Percentiles rank a stretch among this genome's conserved stretches.
phyloP scores from a whole-genome alignment of 2,113 vertebrate genomes.

The Pterocles burchelli region DNA sequence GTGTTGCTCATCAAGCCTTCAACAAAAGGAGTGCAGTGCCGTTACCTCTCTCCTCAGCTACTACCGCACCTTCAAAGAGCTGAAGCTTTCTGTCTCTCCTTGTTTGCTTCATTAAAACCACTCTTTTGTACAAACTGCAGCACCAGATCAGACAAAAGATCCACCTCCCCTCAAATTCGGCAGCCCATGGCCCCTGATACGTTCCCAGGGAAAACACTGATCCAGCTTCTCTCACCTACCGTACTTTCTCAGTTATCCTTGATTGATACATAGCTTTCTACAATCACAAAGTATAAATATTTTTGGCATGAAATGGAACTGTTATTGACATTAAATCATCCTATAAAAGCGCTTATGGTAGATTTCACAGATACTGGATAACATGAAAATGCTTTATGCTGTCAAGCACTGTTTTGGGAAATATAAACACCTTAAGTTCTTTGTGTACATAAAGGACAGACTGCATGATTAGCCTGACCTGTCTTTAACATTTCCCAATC shows the following conservation, averaged over 20 bases:
- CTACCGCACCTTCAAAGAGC: not conserved
- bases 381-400: constrained; percentile 7
- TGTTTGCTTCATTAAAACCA: not conserved
- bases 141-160: not conserved
- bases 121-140: not conserved
- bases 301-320: constrained; percentile 18
- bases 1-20: not conserved
- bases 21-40: not conserved
- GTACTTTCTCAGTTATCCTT: not conserved
- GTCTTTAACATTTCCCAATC: not conserved
- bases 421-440: constrained; percentile 32
- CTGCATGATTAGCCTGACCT: not conserved
- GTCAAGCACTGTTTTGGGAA: constrained; percentile 34
- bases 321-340: constrained; percentile 20
- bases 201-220: not conserved
- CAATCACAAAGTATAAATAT: constrained; percentile 2
- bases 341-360: constrained; percentile 29
- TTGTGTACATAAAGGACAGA: not conserved
- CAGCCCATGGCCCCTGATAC: not conserved
- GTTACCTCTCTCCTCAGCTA: not conserved
- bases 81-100: not conserved
- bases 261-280: not conserved
- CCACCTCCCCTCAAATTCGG: not conserved
- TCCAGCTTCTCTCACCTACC: not conserved
- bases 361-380: constrained; percentile 28